These are phyloP conservation scores for Tenthredo livida DNA, from an alignment of 2,888 invertebrate genomes.

Conservation along the genomic window DNA sequence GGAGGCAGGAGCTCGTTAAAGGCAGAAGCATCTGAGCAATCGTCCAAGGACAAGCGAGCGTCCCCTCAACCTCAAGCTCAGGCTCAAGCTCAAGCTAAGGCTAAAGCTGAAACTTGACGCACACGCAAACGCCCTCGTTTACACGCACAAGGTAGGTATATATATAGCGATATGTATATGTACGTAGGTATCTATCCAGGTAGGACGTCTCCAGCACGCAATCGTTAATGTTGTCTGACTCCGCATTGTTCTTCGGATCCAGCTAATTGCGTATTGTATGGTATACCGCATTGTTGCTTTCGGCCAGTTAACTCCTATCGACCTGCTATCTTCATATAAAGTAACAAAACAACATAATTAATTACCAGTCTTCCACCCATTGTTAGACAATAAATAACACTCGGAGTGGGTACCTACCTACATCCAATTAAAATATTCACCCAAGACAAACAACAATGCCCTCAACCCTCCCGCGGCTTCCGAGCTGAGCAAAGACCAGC, in stretches of 20 bases:
- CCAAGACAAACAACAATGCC: constrained; percentile 77
- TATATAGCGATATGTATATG: not conserved
- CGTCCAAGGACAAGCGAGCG: constrained; percentile 42
- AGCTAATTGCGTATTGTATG: constrained; percentile 77
- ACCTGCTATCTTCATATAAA: constrained; percentile 77
- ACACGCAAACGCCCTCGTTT: constrained; percentile 32
- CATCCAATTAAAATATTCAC: constrained; percentile 78
- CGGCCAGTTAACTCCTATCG: constrained; percentile 74
- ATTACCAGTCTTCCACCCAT: constrained; percentile 76
- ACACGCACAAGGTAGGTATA: not conserved
- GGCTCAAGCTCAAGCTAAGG: not conserved
- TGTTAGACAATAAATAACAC: constrained; percentile 77
- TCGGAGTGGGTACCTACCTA: constrained; percentile 63
- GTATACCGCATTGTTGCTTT: constrained; percentile 70
- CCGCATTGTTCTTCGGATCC: constrained; percentile 69
- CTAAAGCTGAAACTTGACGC: not conserved
- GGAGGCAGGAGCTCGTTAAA: constrained; percentile 40
- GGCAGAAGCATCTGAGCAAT: constrained; percentile 41
- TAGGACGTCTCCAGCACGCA: constrained; percentile 63
- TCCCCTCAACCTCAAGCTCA: not conserved
- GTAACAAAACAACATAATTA: constrained; percentile 78
- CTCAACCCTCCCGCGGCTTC: constrained; percentile 44
- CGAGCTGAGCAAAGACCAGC: constrained; percentile 39
- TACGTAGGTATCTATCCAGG: not conserved
- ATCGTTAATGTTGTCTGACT: constrained; percentile 63